Base-by-base conservation (phyloP, 2,888 invertebrate genomes). In the Belgica antarctica region DNA sequence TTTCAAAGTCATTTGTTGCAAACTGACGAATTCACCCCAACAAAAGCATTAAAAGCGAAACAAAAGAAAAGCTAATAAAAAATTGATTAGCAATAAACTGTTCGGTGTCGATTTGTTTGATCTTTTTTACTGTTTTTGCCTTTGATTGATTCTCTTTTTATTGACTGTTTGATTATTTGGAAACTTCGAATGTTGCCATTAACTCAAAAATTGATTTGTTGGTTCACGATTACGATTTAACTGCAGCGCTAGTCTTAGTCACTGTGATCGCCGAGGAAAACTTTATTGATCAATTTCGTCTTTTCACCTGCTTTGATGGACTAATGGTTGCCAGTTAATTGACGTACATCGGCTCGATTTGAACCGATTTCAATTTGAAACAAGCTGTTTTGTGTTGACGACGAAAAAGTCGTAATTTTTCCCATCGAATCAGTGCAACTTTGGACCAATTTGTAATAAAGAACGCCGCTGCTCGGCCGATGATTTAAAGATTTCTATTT, bases 371-470 rank as follows among this genome's bases (percentile, higher is more conserved):
- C 41, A n/a, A n/a, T n/a, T n/a, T n/a, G n/a, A n/a, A n/a, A n/a
- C n/a, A 52, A 59, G 27, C 3, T n/a, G n/a, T n/a, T n/a, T n/a
- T n/a, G n/a, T n/a, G n/a, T n/a, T n/a, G n/a, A n/a, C n/a, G 59
- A 59, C n/a, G 12, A 15, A 59, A 19, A 25, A 59, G 59, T 8
- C 19, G 22, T 59, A 59, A 66, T 57, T 68, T 68, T 68, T 68
- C 68, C 68, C 68, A 68, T 52, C 65, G 46, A 52, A 52, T 52
- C 52, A 52, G 19, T 12, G 46, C 46, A 46, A n/a, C 52, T 22
- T 52, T 52, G 52, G 22, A 19, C 17, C 52, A 52, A 52, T 52
- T 52, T n/a, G 17, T 2, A 8, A 52, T 22, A 52, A 52, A 52
- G 52, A 22, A 52, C 52, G 22, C 52, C 52, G 52, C n/a, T n/a